phyloP scores from a whole-genome alignment of 2,113 vertebrate genomes.

The Hiodon tergisus region DNA sequence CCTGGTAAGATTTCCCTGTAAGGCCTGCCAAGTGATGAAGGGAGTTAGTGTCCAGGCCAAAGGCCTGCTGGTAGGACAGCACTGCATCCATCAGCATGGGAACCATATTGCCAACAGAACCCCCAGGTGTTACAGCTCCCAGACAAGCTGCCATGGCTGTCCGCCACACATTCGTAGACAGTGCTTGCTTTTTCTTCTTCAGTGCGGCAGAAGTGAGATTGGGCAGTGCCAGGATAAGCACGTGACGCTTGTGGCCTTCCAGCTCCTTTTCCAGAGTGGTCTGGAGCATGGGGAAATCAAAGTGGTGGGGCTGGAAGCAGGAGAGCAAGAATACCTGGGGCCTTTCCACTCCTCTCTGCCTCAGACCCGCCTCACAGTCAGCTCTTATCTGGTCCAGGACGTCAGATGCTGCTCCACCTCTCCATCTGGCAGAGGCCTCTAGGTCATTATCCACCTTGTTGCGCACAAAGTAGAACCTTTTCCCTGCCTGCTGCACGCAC shows the following conservation, averaged over 20 bases:
- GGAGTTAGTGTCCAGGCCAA: slow-evolving; percentile 32
- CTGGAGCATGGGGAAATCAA: slow-evolving; percentile 38
- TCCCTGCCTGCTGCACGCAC: slow-evolving; percentile 30
- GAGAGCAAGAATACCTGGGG: slow-evolving; percentile 38
- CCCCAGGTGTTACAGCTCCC: slow-evolving; percentile 2
- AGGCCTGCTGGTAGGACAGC: slow-evolving; percentile 32
- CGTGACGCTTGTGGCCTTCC: slow-evolving; percentile 28
- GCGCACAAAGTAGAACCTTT: slow-evolving; percentile 44
- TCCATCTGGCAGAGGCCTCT: slow-evolving; percentile 3
- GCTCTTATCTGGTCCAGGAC: slow-evolving; percentile 25
- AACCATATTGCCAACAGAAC: background rate
- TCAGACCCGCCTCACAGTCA: slow-evolving; percentile 34
- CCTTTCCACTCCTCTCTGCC: background rate
- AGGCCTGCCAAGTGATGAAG: slow-evolving; percentile 25
- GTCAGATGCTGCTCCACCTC: background rate
- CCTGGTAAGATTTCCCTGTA: slow-evolving; percentile 31
- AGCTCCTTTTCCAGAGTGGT: slow-evolving; percentile 28
- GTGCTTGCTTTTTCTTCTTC: slow-evolving; percentile 12
- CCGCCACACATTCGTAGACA: slow-evolving; percentile 22
- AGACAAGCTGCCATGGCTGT: slow-evolving; percentile 24
- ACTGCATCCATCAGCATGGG: slow-evolving; percentile 28
- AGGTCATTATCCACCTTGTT: slow-evolving; percentile 47
- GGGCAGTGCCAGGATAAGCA: slow-evolving; percentile 31
- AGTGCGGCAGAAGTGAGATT: slow-evolving; percentile 12
- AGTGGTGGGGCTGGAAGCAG: slow-evolving; percentile 23